Percentiles rank a stretch among this genome's conserved stretches.
These are phyloP conservation scores for Galleria mellonella DNA, from an alignment of 1,140 invertebrate genomes.

Conservation along the genomic window DNA sequence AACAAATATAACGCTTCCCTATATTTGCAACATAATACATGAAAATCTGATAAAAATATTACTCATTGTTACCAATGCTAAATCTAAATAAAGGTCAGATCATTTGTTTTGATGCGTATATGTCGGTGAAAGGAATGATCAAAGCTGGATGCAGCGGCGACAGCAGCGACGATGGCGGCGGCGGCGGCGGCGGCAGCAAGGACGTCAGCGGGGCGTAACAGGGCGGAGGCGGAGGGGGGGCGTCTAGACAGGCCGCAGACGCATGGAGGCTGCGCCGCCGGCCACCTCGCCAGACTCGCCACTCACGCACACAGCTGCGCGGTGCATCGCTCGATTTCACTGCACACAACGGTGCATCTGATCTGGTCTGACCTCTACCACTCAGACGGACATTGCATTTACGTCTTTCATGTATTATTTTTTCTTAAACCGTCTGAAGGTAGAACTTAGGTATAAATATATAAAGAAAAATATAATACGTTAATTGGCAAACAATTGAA, in stretches of 20 bases:
- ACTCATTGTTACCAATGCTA: too few relatives aligned
- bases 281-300: slow-evolving; percentile 22
- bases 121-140: slow-evolving; percentile 32
- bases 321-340: slow-evolving; percentile 43
- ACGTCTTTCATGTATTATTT: slow-evolving; percentile 2
- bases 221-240: slow-evolving; percentile 21
- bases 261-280: slow-evolving; percentile 61
- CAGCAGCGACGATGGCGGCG: slow-evolving; percentile 1
- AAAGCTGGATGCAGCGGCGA: slow-evolving; percentile 17
- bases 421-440: neutral
- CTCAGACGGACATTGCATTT: slow-evolving; percentile 32
- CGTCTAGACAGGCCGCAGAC: slow-evolving; percentile 71
- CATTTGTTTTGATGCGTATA: too few relatives aligned
- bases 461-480: too few relatives aligned
- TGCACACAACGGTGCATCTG: slow-evolving; percentile 15
- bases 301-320: slow-evolving; percentile 37
- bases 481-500: too few relatives aligned
- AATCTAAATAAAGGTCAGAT: too few relatives aligned
- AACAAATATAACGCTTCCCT: too few relatives aligned
- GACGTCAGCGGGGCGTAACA: slow-evolving; percentile 10
- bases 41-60: too few relatives aligned
- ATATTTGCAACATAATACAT: too few relatives aligned
- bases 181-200: slow-evolving; percentile 1
- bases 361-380: slow-evolving; percentile 37
- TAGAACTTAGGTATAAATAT: too few relatives aligned